These are phyloP conservation scores for Eciton burchellii DNA, from an alignment of 1,140 invertebrate species.

Conservation along the genomic window DNA sequence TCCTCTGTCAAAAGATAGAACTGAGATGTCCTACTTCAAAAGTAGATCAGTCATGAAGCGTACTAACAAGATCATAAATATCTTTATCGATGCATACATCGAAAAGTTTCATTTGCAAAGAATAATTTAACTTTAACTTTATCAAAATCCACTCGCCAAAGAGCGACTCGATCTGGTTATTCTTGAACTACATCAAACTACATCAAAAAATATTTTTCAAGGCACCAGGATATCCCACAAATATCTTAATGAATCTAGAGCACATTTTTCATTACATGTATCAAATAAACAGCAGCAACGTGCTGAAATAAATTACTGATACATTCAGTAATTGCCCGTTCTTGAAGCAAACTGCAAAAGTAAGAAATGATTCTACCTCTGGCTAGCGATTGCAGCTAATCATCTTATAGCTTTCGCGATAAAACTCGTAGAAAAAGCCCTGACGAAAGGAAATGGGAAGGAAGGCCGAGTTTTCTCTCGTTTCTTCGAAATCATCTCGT, in stretches of 20 bases:
- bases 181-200: neutral
- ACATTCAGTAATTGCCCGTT: neutral
- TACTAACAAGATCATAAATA: neutral
- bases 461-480: neutral
- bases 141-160: no score
- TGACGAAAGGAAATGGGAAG: neutral
- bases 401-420: conserved; percentile 13
- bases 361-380: conserved; percentile 7
- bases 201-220: neutral
- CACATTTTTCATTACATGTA: neutral
- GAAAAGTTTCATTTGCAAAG: neutral
- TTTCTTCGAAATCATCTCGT: conserved; percentile 14
- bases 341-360: neutral
- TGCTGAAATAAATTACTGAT: conserved; percentile 30
- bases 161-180: neutral
- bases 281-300: neutral
- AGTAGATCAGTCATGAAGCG: neutral
- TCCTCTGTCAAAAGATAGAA: neutral
- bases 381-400: neutral
- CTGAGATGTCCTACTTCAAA: neutral
- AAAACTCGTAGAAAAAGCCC: neutral
- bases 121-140: no score
- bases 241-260: no score
- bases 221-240: no score
- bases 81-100: neutral